Conservation (phyloP, 1,140 invertebrate genomes). For the Caenorhabditis latens region DNA sequence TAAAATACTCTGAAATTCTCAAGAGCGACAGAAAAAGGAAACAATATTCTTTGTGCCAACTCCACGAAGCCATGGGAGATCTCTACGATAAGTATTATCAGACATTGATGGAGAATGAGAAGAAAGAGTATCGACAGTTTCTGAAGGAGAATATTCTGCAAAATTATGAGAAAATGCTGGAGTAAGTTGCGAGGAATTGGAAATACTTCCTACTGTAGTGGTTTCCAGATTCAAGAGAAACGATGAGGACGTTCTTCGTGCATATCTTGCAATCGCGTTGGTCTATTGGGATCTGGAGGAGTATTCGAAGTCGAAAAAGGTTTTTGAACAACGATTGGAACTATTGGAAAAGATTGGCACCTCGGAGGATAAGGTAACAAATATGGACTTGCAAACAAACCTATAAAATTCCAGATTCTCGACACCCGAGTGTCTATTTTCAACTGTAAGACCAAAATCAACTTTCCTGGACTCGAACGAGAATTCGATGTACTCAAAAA, state of each 20-base stretch:
- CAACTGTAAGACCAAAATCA: slow-evolving; percentile 16
- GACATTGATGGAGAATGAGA: background rate
- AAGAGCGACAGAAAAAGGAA: background rate
- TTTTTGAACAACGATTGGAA: background rate
- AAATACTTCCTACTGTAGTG: background rate
- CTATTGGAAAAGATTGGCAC: background rate
- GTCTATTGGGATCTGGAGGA: slow-evolving; percentile 6
- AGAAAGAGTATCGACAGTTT: slow-evolving; percentile 5
- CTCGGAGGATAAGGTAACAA: background rate
- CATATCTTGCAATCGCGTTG: slow-evolving; percentile 11
- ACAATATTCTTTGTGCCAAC: background rate
- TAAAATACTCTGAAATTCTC: background rate
- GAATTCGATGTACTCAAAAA: background rate
- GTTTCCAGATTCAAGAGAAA: slow-evolving; percentile 5
- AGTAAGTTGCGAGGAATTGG: background rate
- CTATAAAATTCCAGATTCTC: background rate
- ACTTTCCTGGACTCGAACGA: background rate
- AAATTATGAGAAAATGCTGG: slow-evolving; percentile 31
- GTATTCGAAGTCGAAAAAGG: background rate
- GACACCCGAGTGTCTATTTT: slow-evolving; percentile 20
- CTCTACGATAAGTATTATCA: slow-evolving; percentile 32
- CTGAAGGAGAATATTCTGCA: background rate
- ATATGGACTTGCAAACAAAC: background rate
- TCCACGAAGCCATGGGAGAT: slow-evolving; percentile 14
- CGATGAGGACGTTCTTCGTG: background rate